Percentiles rank a stretch among this genome's conserved stretches.
Evolutionary conservation across 2,113 vertebrate species (phyloP).

Genomic region (Ailuropoda melanoleuca): DNA sequence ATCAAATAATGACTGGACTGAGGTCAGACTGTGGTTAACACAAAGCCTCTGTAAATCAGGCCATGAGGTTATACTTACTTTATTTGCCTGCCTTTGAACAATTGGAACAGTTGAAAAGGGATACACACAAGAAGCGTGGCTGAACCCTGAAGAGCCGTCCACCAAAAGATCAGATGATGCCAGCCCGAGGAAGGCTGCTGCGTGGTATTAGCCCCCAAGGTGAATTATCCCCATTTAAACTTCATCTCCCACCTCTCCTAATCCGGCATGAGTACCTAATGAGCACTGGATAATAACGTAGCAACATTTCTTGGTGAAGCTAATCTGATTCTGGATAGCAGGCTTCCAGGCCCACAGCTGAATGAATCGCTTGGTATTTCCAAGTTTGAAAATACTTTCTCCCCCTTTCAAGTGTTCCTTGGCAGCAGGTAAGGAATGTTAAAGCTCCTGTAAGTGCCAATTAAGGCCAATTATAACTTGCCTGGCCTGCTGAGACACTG

Average conservation of each 20-base stretch:
- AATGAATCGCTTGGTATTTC: slow-evolving; percentile 71
- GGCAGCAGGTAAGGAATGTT: slow-evolving; percentile 75
- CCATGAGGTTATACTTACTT: neutral
- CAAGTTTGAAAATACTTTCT: slow-evolving; percentile 75
- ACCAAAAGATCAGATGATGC: neutral
- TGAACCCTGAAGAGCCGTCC: neutral
- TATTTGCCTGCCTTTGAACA: slow-evolving; percentile 27
- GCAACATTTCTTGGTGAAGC: slow-evolving; percentile 37
- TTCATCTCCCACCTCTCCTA: neutral
- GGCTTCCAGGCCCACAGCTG: slow-evolving; percentile 44
- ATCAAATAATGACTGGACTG: neutral
- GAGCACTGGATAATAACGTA: neutral
- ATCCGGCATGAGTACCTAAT: neutral
- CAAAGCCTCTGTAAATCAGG: slow-evolving; percentile 9
- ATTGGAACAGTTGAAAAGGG: neutral
- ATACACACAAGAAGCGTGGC: neutral
- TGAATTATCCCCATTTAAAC: neutral
- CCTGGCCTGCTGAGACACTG: slow-evolving; percentile 62
- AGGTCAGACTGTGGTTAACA: neutral
- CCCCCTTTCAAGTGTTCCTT: slow-evolving; percentile 70
- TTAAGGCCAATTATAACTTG: slow-evolving; percentile 77
- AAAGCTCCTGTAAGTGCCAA: slow-evolving; percentile 75
- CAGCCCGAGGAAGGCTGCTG: neutral
- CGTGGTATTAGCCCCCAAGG: neutral
- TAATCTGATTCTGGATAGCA: slow-evolving; percentile 50